Evolutionary conservation across 1,140 invertebrate species (phyloP), one percentile per base, ranked within the genome.

Genomic region (Hypsibius dujardini): DNA sequence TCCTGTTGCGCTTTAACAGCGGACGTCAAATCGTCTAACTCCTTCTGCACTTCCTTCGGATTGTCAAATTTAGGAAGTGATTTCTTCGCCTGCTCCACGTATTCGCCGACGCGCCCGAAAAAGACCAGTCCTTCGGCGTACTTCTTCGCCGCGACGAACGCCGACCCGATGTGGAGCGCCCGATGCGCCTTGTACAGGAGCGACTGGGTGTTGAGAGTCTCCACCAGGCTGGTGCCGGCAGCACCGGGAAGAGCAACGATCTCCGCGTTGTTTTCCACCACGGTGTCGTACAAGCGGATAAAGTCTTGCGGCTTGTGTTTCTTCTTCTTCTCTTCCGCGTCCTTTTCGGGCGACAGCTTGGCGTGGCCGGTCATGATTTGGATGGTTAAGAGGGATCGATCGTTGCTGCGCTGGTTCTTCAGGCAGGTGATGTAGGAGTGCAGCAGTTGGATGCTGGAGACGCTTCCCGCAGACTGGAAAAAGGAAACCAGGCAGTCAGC

Each of bases 211-310:
- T 15, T 47, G 14, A 46, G 42, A 67, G 2, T 70, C n/a, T 73
- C 72, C n/a, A 73, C 7, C 7, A 47, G 62, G 42, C 42, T 47
- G 40, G 59, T 72, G 40, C 46, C 45, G 47, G 45, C 42, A 42
- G 45, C 62, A 42, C 62, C 62, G 7, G 62, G 7, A 7, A 72
- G 1, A 46, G 71, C 71, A 14, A n/a, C 1, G 70, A 46, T 71
- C 28, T 71, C 56, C 14, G 28, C 15, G 47, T 42, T 46, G 46
- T 69, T 45, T n/a, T 47, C 1, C 60, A 75, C 80, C 79, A 95
- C 93, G 71, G 94, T 92, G 79, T 98, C 95, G 78, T 95, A 92
- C 0, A 97, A 81, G 71, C 94, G 84, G 0, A 94, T 90, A 73
- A 93, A 83, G 78, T 98, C 94, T 76, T 96, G 92, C 0, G 92